Base-by-base conservation (phyloP, 2,797 vertebrate species). In the Erpetoichthys calabaricus region DNA sequence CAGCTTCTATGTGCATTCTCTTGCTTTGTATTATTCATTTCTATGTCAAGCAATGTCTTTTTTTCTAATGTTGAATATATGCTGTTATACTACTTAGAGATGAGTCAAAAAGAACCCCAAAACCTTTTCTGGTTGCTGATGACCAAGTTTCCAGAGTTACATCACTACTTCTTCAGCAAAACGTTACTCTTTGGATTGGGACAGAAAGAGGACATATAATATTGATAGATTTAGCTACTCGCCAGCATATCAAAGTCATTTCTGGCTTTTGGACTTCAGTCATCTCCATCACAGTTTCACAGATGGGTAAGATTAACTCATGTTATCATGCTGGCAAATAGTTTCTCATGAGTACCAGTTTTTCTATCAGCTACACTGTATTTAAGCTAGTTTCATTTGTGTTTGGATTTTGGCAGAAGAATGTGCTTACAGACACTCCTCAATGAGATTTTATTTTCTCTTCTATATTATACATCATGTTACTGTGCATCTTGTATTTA, bases 141-240 rank as follows among this genome's bases (percentile, higher is more conserved):
- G 60, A 73, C 3, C 81, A 88, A 68, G 83, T 80, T 64, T 89
- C 86, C 60, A 68, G 77, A 56, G 91, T 98, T 56, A 98, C 96
- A 75, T 79, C 89, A 7, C 81, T 98, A 65, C 83, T 89, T 65
- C 77, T 98, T 56, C 95, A 94, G 73, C 89, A 82, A 56, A 74
- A 87, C n/a, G 79, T 83, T 1, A 79, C 88, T 0, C 79, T 98
- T 57, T 98, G 94, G 95, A 77, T 98, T 41, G 92, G 91, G 55
- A 98, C 92, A 3, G 86, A 90, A 53, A 91, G 90, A 60, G 94
- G 95, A 64, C 78, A 89, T 7, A 72, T 97, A 63, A 72, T 98
- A 53, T 76, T 98, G 51, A 80, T 98, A 61, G 94, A 97, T 61
- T 80, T 93, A 47, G 81, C 80, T 3, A 92, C 89, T 0, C 85